phyloP scores from a whole-genome alignment of 2,113 vertebrate species.

The Narcine bancroftii region DNA sequence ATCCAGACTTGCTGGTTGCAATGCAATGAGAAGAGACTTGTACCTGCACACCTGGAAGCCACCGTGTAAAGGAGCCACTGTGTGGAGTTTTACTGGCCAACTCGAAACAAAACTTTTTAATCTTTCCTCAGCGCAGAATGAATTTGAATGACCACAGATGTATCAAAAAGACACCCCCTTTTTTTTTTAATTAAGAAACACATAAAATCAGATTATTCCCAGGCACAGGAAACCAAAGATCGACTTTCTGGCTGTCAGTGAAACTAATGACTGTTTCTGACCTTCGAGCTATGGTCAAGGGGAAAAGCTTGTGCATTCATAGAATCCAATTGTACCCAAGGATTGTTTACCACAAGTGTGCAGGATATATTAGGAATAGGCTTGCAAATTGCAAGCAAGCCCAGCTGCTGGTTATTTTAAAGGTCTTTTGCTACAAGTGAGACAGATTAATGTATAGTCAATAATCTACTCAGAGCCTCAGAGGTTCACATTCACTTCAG shows the following conservation, averaged over 20 bases:
- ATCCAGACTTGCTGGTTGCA: background rate
- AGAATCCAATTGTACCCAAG: background rate
- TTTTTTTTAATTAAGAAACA: background rate
- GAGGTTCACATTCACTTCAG: background rate
- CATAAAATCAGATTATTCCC: background rate
- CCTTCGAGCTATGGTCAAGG: background rate
- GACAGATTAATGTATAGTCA: background rate
- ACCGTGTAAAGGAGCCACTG: background rate
- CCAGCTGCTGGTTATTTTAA: background rate
- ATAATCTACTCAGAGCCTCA: background rate
- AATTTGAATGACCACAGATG: background rate
- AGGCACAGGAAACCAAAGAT: background rate
- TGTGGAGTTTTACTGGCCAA: background rate
- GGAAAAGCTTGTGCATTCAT: background rate
- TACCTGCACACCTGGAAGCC: background rate
- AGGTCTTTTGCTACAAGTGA: background rate
- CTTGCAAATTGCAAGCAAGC: background rate
- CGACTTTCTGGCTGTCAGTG: conserved; percentile 11
- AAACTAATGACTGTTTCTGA: background rate
- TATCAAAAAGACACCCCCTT: background rate
- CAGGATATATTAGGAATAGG: background rate
- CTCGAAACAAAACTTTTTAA: conserved; percentile 10
- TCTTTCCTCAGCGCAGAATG: conserved; percentile 9
- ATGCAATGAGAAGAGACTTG: background rate
- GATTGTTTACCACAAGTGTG: background rate